Conservation (phyloP, 2,113 vertebrate genomes). For the Cairina moschata region DNA sequence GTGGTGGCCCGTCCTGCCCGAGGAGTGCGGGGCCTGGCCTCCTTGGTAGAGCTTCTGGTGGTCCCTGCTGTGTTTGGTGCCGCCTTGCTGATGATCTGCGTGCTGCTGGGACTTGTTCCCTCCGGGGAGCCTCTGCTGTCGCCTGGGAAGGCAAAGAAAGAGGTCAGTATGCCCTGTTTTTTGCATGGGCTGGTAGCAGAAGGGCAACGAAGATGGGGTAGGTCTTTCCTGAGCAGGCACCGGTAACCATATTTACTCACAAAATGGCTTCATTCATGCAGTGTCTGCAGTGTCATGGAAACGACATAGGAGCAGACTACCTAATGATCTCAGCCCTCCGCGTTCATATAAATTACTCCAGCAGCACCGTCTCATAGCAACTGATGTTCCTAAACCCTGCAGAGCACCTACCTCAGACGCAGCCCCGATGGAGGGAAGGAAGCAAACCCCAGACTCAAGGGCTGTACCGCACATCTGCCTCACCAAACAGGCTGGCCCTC, state of each 20-base stretch:
- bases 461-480: neutral
- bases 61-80: conserved; percentile 84
- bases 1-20: conserved; percentile 88
- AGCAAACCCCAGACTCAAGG: neutral
- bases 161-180: neutral
- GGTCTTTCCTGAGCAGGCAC: neutral
- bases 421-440: neutral
- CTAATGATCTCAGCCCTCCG: neutral
- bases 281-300: neutral
- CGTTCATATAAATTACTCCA: neutral
- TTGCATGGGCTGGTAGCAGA: neutral
- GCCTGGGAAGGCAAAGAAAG: conserved; percentile 77
- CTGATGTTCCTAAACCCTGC: neutral
- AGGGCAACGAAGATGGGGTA: neutral
- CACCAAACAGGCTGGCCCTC: neutral
- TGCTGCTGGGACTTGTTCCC: conserved; percentile 84
- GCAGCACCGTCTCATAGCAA: neutral
- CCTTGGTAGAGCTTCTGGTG: conserved; percentile 89
- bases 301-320: neutral
- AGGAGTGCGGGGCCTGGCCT: conserved; percentile 78
- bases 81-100: conserved; percentile 73
- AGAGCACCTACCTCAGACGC: neutral
- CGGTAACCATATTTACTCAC: neutral
- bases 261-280: neutral
- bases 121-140: conserved; percentile 86